Evolutionary conservation across 1,140 invertebrate species (phyloP).

Genomic region (Leptinotarsa defecta): DNA sequence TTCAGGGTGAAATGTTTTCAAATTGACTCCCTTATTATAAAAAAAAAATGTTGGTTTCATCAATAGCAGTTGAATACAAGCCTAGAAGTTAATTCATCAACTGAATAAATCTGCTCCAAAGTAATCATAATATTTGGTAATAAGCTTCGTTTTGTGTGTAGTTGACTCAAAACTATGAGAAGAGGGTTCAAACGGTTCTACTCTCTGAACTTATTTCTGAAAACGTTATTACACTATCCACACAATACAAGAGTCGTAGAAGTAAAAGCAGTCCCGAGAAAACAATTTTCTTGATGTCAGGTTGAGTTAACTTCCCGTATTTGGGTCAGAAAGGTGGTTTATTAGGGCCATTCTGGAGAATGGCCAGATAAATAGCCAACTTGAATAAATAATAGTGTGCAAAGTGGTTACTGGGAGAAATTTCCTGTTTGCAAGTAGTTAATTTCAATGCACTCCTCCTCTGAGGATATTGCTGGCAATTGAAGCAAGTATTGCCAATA

Average conservation of each 20-base stretch:
- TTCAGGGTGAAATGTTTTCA: too few relatives aligned
- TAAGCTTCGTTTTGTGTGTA: neutral
- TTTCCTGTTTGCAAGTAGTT: neutral
- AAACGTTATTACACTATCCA: constrained; percentile 11
- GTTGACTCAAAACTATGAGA: neutral
- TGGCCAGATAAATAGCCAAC: constrained; percentile 13
- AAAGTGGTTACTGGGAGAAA: neutral
- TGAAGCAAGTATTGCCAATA: too few relatives aligned
- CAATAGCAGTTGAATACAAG: too few relatives aligned
- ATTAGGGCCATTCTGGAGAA: constrained; percentile 5
- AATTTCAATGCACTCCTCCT: too few relatives aligned
- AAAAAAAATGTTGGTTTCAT: too few relatives aligned
- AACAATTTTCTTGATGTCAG: constrained; percentile 19
- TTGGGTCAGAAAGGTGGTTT: constrained; percentile 9
- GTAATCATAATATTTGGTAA: neutral
- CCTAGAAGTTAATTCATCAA: neutral
- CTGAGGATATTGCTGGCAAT: too few relatives aligned
- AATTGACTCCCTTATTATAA: too few relatives aligned
- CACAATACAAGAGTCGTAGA: neutral
- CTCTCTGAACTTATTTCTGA: constrained; percentile 9
- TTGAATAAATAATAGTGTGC: constrained; percentile 13
- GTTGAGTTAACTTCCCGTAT: neutral
- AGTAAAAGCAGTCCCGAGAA: neutral
- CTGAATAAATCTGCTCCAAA: neutral
- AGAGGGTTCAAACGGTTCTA: neutral